Evolutionary conservation across 2,113 vertebrate species (phyloP).

Genomic region (Campylomormyrus numenius): DNA sequence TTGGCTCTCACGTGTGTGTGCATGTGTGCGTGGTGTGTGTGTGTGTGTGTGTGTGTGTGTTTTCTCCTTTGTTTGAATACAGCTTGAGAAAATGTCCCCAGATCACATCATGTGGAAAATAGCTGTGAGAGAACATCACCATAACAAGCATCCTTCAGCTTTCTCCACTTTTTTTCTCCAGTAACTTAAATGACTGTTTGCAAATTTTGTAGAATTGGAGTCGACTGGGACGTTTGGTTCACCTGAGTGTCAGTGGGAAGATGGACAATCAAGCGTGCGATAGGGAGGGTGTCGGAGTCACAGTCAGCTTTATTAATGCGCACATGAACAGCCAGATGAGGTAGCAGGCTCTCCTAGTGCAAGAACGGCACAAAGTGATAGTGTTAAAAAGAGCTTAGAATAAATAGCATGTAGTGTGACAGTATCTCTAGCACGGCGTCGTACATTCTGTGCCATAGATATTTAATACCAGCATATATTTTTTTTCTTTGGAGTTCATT

Average conservation of each 20-base stretch:
- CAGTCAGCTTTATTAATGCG: background rate
- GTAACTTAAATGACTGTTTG: background rate
- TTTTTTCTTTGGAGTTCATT: background rate
- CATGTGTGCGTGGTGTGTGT: background rate
- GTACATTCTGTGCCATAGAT: background rate
- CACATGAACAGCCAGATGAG: background rate
- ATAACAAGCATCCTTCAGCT: background rate
- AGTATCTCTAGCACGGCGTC: background rate
- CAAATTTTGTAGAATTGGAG: background rate
- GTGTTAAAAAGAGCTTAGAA: background rate
- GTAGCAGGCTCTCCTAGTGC: background rate
- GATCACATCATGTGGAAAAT: background rate
- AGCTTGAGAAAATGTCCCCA: background rate
- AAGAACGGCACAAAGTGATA: background rate
- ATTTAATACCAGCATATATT: background rate
- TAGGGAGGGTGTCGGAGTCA: background rate
- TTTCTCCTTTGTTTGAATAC: background rate
- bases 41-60: background rate
- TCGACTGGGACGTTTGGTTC: background rate
- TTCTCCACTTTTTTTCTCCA: background rate
- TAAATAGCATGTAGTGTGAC: background rate
- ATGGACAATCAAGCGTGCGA: background rate
- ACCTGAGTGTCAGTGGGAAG: background rate
- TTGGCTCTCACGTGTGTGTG: conserved; percentile 38
- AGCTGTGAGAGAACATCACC: background rate